Percentiles rank a stretch among this genome's conserved stretches.
These are phyloP conservation scores for Halcyon badia DNA, from an alignment of 2,797 vertebrate species.

Conservation along the genomic window DNA sequence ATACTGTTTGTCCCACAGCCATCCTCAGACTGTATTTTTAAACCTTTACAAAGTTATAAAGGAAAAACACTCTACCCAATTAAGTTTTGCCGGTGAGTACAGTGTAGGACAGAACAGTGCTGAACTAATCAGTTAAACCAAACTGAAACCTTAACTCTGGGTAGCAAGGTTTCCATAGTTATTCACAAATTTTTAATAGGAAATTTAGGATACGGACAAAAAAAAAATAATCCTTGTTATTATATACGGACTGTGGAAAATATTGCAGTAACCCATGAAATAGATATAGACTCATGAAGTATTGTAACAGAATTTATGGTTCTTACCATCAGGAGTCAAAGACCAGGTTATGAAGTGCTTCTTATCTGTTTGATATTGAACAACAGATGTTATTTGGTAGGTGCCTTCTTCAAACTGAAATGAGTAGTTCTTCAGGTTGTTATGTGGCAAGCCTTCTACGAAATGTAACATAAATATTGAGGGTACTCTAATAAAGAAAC, in stretches of 20 bases:
- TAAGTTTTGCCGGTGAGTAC: not conserved
- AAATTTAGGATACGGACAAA: not conserved
- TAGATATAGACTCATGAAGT: not conserved
- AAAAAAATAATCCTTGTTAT: not conserved
- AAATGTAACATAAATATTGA: slow-evolving; percentile 91
- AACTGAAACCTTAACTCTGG: not conserved
- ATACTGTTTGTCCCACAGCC: not conserved
- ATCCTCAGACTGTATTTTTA: not conserved
- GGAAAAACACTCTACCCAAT: not conserved
- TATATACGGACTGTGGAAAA: not conserved
- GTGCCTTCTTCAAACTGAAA: slow-evolving; percentile 84
- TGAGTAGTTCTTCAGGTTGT: slow-evolving; percentile 80
- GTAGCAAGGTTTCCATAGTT: not conserved
- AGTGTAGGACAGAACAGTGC: not conserved
- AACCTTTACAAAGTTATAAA: not conserved
- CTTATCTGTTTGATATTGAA: slow-evolving; percentile 86
- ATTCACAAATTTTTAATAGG: not conserved
- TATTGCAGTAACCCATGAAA: not conserved
- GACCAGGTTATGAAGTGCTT: slow-evolving; percentile 93
- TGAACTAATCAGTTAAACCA: not conserved
- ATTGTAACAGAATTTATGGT: not conserved
- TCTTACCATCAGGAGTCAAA: slow-evolving; percentile 85
- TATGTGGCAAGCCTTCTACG: slow-evolving; percentile 88
- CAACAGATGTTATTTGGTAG: slow-evolving; percentile 84
- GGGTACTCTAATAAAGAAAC: slow-evolving; percentile 81